These are phyloP conservation scores for Leptogaster cylindrica DNA, from an alignment of 2,888 invertebrate genomes.

Conservation along the genomic window DNA sequence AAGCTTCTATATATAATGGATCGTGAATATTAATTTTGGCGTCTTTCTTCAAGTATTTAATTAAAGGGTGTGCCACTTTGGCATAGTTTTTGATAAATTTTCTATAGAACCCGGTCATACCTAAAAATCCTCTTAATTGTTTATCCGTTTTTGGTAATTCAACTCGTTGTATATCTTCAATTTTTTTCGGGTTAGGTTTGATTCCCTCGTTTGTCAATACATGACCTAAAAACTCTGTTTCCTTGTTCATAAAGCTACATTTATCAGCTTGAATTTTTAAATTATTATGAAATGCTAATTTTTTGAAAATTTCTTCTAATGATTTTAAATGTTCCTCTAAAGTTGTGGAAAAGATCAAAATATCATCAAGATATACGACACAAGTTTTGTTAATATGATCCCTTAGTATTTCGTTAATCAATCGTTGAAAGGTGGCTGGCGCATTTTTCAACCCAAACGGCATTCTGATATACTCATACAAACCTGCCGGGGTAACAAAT, in stretches of 20 bases:
- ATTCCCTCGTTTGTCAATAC: slow-evolving; percentile 35
- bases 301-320: slow-evolving; percentile 2
- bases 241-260: not conserved
- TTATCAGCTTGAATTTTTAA: not conserved
- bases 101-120: too few species aligned
- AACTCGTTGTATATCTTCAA: slow-evolving; percentile 23
- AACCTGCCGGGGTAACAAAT: slow-evolving; percentile 40
- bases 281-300: too few species aligned
- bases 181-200: slow-evolving; percentile 38
- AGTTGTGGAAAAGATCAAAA: not conserved
- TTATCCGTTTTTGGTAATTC: slow-evolving; percentile 42
- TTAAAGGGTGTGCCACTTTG: slow-evolving; percentile 46
- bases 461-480: slow-evolving; percentile 41
- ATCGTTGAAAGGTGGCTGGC: too few species aligned
- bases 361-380: too few species aligned
- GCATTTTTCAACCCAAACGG: too few species aligned
- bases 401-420: too few species aligned
- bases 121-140: slow-evolving; percentile 45
- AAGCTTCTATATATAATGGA: slow-evolving; percentile 36
- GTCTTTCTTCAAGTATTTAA: slow-evolving; percentile 39
- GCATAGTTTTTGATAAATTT: too few species aligned
- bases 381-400: too few species aligned
- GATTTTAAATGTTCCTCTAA: not conserved
- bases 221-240: not conserved
- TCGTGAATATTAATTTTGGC: slow-evolving; percentile 36